A percentile compares a stretch with the other conserved stretches of the same genome.
These are phyloP conservation scores for Tenebrosternarchus preto DNA, from an alignment of 2,113 vertebrate species.

Conservation along the genomic window DNA sequence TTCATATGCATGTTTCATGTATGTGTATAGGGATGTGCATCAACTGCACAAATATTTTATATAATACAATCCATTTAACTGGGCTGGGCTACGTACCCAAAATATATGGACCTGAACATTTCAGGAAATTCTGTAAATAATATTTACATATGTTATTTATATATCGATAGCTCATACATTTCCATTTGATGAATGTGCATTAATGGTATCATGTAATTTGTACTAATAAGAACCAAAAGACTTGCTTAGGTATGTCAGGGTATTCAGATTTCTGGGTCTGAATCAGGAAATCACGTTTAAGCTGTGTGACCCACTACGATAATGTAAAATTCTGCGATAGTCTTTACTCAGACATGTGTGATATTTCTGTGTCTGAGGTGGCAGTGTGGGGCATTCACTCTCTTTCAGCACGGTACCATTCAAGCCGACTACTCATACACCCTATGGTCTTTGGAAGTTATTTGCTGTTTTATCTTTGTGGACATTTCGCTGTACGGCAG, in stretches of 20 bases:
- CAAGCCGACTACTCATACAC: neutral
- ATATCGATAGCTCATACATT: neutral
- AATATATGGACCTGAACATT: too few relatives aligned
- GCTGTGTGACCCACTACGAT: neutral
- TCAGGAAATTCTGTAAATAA: neutral
- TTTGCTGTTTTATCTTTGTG: conserved; percentile 68
- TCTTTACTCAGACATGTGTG: neutral
- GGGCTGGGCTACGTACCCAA: neutral
- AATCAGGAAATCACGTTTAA: too few relatives aligned
- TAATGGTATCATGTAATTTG: too few relatives aligned
- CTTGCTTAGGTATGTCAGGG: too few relatives aligned
- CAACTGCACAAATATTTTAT: too few relatives aligned
- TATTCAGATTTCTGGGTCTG: too few relatives aligned
- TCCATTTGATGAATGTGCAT: too few relatives aligned
- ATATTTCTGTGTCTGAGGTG: neutral
- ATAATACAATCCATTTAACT: neutral
- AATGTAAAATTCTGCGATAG: neutral
- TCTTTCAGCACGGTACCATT: neutral
- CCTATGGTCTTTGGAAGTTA: conserved; percentile 51
- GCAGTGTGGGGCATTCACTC: too few relatives aligned
- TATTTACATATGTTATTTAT: neutral
- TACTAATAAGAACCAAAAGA: neutral
- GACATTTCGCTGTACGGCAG: conserved; percentile 63
- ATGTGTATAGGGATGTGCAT: neutral
- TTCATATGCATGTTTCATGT: too few relatives aligned